Evolutionary conservation across 2,113 vertebrate species (phyloP).

Genomic region (Abramis brama): DNA sequence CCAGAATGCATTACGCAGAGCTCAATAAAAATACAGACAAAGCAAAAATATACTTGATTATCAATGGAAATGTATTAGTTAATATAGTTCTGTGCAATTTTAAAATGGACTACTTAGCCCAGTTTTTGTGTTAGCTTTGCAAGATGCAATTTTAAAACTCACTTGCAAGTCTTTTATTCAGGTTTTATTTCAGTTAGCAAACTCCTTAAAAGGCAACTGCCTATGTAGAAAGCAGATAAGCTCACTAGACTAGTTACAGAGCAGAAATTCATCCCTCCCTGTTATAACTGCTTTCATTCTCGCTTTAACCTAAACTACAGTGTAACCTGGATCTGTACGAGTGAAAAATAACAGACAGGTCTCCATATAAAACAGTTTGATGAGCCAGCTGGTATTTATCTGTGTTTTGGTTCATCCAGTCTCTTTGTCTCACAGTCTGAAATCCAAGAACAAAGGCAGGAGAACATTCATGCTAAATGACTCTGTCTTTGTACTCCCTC

Average conservation of each 20-base stretch:
- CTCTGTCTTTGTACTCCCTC: slow-evolving; percentile 13
- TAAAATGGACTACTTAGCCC: too few relatives aligned
- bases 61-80: too few relatives aligned
- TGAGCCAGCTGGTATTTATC: slow-evolving; percentile 20
- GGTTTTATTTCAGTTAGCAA: not conserved
- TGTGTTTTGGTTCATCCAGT: not conserved
- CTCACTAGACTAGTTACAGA: not conserved
- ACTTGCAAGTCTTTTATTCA: not conserved
- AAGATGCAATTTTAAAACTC: not conserved
- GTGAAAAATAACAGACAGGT: not conserved
- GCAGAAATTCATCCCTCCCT: not conserved
- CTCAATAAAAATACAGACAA: too few relatives aligned
- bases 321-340: not conserved
- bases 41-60: too few relatives aligned
- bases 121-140: too few relatives aligned
- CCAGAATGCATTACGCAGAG: too few relatives aligned
- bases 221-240: too few relatives aligned
- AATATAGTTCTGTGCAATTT: too few relatives aligned
- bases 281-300: slow-evolving; percentile 1
- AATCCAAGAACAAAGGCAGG: slow-evolving; percentile 1
- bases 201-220: not conserved
- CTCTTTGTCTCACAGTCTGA: slow-evolving; percentile 6
- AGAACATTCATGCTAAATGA: slow-evolving; percentile 6
- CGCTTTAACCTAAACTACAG: not conserved
- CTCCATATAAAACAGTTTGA: slow-evolving; percentile 15